Conservation (phyloP, 1,140 invertebrate genomes). For the Scaptodrosophila lebanonensis region DNA sequence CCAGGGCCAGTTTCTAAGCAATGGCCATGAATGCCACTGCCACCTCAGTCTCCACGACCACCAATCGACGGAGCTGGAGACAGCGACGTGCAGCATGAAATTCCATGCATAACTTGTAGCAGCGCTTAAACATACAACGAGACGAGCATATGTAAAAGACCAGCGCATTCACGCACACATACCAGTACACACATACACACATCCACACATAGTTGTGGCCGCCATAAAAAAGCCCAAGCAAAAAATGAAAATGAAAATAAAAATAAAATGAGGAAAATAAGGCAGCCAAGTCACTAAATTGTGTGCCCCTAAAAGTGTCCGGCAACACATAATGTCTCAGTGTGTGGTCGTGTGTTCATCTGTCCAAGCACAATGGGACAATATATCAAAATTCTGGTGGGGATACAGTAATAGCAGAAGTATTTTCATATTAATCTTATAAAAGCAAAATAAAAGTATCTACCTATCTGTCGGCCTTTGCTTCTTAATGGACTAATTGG, state of each 20-base stretch:
- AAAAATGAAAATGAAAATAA: background rate
- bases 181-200: conserved; percentile 12
- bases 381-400: too few species aligned
- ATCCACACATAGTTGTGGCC: conserved; percentile 29
- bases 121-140: conserved; percentile 45
- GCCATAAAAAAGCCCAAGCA: conserved; percentile 19
- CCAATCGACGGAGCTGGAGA: too few species aligned
- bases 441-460: too few species aligned
- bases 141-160: conserved; percentile 67
- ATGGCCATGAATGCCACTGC: too few species aligned
- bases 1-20: background rate
- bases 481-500: too few species aligned
- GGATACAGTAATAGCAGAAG: too few species aligned
- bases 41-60: too few species aligned
- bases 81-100: conserved; percentile 32
- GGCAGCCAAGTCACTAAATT: conserved; percentile 66
- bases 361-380: too few species aligned
- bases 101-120: conserved; percentile 62
- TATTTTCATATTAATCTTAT: too few species aligned
- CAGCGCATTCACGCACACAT: conserved; percentile 18
- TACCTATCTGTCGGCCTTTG: too few species aligned
- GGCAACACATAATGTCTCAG: conserved; percentile 59
- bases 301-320: conserved; percentile 71
- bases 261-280: conserved; percentile 38
- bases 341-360: conserved; percentile 5